Evolutionary conservation across 1,140 invertebrate genomes (phyloP), one percentile per base, ranked within the genome.

Genomic region (Brachionus sp.): DNA sequence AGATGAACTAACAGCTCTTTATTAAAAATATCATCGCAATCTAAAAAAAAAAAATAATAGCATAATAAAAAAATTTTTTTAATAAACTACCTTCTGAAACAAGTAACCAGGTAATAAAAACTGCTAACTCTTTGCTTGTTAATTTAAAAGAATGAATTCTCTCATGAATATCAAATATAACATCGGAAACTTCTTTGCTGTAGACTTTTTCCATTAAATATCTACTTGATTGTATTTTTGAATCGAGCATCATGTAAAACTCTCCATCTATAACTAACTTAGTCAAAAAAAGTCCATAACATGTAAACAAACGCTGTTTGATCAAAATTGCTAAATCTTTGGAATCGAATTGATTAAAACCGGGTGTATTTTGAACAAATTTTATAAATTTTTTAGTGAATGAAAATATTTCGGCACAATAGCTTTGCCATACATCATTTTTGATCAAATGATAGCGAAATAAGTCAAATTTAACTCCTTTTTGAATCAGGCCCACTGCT

Each of bases 251-350:
- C 37, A 78, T 50, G 53, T 78, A 78, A 19, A 53, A 78, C 37
- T 78, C 75, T 37, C 75, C 75, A 37, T 78, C 42, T 37, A 78
- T 78, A 19, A 78, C 53, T 23, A 78, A 42, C 10, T 78, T 78
- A 33, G 75, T 57, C n/a, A 57, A 78, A 35, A 78, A 78, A 19
- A 78, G 25, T 2, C 75, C 75, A 19, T 57, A 78, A 19, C 44
- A 78, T n/a, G 53, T 62, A 57, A 62, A 78, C 7, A 62, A 33
- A 16, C 75, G 44, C 6, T 78, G 39, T 10, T 46, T 46, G 16
- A 37, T 33, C 9, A 78, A 33, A 53, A 35, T 53, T 13, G 53
- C 25, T 50, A 62, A 53, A 62, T 78, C 75, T 53, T 78, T 78
- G 5, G 75, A 35, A 78, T 78, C 46, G 16, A 78, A 57, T 16